Conservation (phyloP, 1,140 invertebrate genomes). For the Apocrypta bakeri region DNA sequence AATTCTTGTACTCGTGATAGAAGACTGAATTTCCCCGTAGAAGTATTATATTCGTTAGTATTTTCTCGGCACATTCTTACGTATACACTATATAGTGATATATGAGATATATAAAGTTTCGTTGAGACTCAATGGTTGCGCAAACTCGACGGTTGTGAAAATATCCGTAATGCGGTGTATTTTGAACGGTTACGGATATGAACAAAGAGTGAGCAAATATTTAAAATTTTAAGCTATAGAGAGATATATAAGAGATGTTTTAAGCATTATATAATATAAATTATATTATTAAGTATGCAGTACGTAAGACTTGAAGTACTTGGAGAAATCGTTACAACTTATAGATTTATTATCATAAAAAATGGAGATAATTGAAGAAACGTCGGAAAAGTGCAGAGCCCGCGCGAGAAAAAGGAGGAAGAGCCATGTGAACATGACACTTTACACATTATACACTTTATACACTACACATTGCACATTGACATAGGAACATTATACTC, state of each 20-base stretch:
- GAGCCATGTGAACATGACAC: neutral
- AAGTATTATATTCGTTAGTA: neutral
- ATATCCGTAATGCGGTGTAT: neutral
- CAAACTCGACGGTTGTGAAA: slow-evolving; percentile 1
- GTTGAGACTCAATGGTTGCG: neutral
- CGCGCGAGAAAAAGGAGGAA: neutral
- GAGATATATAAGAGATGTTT: neutral
- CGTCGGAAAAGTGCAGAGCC: neutral
- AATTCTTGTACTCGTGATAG: neutral
- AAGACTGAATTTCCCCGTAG: neutral
- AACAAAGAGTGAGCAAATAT: slow-evolving; percentile 2
- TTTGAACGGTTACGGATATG: neutral
- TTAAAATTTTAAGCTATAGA: slow-evolving; percentile 3
- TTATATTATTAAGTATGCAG: neutral
- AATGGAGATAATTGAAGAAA: neutral
- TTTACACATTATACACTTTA: neutral
- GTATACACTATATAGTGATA: too few species aligned
- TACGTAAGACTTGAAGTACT: neutral
- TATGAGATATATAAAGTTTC: neutral
- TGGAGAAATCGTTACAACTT: too few species aligned
- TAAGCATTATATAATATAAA: slow-evolving; percentile 3
- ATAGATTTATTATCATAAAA: neutral
- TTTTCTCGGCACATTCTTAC: neutral
- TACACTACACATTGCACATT: neutral
- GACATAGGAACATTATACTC: slow-evolving; percentile 26